A percentile compares a stretch with the other conserved stretches of the same genome.
These are phyloP conservation scores for Nestor notabilis DNA, from an alignment of 2,113 vertebrate species.

Conservation along the genomic window DNA sequence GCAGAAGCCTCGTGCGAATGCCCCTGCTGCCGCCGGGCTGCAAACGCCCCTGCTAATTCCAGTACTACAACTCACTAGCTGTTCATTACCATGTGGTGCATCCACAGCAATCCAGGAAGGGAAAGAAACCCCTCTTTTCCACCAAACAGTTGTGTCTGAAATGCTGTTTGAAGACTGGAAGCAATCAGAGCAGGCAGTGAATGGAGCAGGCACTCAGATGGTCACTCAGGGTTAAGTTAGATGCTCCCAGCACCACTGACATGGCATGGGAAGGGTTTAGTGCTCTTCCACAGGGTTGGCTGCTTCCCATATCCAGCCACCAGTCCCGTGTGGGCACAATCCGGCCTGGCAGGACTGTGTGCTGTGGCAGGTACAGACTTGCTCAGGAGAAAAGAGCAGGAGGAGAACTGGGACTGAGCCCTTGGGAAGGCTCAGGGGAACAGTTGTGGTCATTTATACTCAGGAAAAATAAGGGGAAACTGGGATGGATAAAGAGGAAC, in stretches of 20 bases:
- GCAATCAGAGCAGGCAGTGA: background rate
- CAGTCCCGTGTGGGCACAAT: background rate
- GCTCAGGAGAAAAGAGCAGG: background rate
- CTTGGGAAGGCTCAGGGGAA: background rate
- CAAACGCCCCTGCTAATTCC: background rate
- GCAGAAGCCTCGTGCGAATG: background rate
- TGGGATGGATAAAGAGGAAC: background rate
- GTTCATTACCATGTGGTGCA: background rate
- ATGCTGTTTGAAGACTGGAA: background rate
- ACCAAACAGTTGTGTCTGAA: background rate
- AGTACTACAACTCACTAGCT: background rate
- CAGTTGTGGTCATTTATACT: background rate
- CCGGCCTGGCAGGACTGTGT: background rate
- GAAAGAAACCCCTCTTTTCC: background rate
- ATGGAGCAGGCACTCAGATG: background rate
- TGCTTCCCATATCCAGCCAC: background rate
- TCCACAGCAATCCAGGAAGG: background rate
- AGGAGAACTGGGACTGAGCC: background rate
- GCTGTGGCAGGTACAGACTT: background rate
- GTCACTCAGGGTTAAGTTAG: background rate
- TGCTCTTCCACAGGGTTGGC: rapidly evolving
- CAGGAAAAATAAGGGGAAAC: background rate
- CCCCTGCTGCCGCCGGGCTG: background rate
- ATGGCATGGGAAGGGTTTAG: background rate
- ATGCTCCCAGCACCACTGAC: background rate